Percentiles rank a stretch among this genome's conserved stretches.
phyloP scores from a whole-genome alignment of 2,797 vertebrate genomes.

The Karalla daura region DNA sequence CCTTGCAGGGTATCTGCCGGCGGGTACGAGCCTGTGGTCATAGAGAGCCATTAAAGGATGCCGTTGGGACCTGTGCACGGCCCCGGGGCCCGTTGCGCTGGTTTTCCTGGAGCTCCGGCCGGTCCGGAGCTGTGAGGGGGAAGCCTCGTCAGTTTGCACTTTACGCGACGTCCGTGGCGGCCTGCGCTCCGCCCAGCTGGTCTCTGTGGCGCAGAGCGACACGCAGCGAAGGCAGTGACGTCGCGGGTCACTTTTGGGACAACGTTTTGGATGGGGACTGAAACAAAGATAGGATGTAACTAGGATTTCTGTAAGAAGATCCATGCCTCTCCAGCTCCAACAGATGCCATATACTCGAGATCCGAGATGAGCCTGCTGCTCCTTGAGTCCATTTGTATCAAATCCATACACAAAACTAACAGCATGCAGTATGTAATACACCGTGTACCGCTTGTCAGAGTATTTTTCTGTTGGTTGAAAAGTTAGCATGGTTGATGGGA shows the following conservation, averaged over 20 bases:
- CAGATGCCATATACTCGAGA: not conserved
- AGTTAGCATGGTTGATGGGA: no score
- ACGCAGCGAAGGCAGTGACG: constrained; percentile 1
- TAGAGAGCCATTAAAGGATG: constrained; percentile 89
- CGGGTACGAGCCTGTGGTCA: constrained; percentile 95
- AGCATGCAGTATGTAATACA: no score
- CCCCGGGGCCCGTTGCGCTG: not conserved
- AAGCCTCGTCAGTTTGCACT: constrained; percentile 65
- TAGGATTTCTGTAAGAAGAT: not conserved
- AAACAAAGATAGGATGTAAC: not conserved
- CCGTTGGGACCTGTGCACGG: not conserved
- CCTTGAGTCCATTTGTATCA: not conserved
- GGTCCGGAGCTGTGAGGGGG: constrained; percentile 70
- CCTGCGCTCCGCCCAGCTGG: constrained; percentile 8
- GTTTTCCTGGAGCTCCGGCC: constrained; percentile 71
- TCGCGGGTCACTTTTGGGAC: not conserved
- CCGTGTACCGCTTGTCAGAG: no score
- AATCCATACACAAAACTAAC: not conserved
- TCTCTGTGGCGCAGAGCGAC: constrained; percentile 7
- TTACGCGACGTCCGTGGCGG: constrained; percentile 52
- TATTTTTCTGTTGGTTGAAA: no score
- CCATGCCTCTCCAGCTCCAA: not conserved
- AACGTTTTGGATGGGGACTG: not conserved
- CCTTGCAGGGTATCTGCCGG: constrained; percentile 90
- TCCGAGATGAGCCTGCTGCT: no score